Percentiles rank a stretch among this genome's conserved stretches.
These are phyloP conservation scores for Caradrina clavipalpis DNA, from an alignment of 2,888 invertebrate genomes.

Conservation along the genomic window DNA sequence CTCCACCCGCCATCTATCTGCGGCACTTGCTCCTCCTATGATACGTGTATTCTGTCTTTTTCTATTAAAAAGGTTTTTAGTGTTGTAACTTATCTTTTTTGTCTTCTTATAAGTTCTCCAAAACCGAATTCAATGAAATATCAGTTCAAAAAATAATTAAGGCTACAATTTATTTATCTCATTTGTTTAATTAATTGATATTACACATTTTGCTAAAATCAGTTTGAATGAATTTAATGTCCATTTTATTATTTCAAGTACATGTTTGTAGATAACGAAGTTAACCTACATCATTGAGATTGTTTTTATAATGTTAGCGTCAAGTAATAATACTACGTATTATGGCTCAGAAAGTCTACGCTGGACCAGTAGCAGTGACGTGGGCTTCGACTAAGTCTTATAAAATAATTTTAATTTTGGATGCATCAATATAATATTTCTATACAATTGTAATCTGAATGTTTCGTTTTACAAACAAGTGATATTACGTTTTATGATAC, in stretches of 20 bases:
- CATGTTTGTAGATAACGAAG: conserved; percentile 34
- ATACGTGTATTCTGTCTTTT: conserved; percentile 32
- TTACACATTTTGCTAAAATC: conserved; percentile 5
- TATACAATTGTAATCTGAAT: background rate
- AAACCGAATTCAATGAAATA: background rate
- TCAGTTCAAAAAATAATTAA: background rate
- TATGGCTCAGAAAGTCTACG: conserved; percentile 4
- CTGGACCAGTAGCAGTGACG: background rate
- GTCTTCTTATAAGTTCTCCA: background rate
- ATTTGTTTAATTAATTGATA: conserved; percentile 7
- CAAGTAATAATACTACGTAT: conserved; percentile 5
- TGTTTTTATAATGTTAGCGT: conserved; percentile 3
- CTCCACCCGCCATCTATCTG: conserved; percentile 63
- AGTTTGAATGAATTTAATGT: conserved; percentile 18
- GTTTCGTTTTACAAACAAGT: background rate
- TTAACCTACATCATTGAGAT: conserved; percentile 29
- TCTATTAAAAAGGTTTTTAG: conserved; percentile 9
- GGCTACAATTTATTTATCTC: background rate
- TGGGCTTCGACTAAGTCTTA: background rate
- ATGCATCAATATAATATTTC: too few species aligned
- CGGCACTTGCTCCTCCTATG: conserved; percentile 36
- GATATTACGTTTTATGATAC: background rate
- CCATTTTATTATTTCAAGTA: conserved; percentile 28
- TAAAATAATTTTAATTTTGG: background rate
- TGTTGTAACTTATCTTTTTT: conserved; percentile 6